Evolutionary conservation across 2,888 invertebrate genomes (phyloP).

Genomic region (Uropetala carovei): DNA sequence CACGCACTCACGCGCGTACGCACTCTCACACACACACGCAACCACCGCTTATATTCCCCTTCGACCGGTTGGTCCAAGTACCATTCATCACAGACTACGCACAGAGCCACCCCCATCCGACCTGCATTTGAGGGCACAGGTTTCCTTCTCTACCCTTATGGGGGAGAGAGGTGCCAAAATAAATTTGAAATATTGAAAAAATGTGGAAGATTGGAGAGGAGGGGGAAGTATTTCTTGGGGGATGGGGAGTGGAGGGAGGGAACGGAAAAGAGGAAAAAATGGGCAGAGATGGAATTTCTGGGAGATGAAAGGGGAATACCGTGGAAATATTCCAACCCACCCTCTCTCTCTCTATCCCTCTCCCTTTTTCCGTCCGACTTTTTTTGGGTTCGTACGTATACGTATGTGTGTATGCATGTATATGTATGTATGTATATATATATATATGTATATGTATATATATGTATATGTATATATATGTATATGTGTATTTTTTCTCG

Average conservation of each 20-base stretch:
- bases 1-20: neutral
- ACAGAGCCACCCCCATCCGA: neutral
- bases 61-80: conserved; percentile 25
- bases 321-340: neutral
- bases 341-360: neutral
- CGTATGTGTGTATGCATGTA: too few relatives aligned
- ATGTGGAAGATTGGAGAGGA: neutral
- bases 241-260: neutral
- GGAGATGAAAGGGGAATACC: neutral
- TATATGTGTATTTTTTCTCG: too few relatives aligned
- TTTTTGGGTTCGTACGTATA: neutral
- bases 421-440: too few relatives aligned
- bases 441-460: too few relatives aligned
- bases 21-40: neutral
- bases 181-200: conserved; percentile 57
- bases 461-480: too few relatives aligned
- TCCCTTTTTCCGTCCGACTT: neutral
- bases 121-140: conserved; percentile 11
- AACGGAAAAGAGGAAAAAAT: neutral
- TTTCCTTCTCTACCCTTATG: neutral
- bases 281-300: conserved; percentile 4
- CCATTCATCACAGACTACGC: neutral
- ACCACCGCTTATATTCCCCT: neutral
- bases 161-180: conserved; percentile 37
- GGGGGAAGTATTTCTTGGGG: neutral